Evolutionary conservation across 2,888 invertebrate genomes (phyloP).

Genomic region (Amphiduros pacificus): DNA sequence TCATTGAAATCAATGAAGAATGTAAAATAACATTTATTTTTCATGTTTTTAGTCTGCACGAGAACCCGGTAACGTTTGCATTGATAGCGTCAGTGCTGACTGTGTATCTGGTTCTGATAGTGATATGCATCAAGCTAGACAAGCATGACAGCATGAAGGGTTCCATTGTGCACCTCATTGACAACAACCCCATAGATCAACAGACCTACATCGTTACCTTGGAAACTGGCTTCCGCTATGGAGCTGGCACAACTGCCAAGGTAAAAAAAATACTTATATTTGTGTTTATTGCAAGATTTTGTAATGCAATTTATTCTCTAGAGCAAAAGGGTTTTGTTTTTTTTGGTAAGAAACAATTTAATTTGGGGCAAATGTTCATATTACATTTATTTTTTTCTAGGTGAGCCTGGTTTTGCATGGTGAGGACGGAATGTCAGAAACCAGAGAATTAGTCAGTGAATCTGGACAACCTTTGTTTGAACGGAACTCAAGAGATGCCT

Average conservation of each 20-base stretch:
- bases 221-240: conserved; percentile 54
- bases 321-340: too few species aligned
- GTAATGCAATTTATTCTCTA: too few species aligned
- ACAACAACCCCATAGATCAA: conserved; percentile 49
- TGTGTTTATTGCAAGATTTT: too few species aligned
- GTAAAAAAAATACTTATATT: too few species aligned
- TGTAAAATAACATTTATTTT: neutral
- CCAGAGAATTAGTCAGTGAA: conserved; percentile 54
- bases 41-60: conserved; percentile 36
- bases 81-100: conserved; percentile 38
- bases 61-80: conserved; percentile 44
- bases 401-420: conserved; percentile 60
- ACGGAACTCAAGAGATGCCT: conserved; percentile 56
- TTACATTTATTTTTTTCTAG: too few species aligned
- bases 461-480: conserved; percentile 47
- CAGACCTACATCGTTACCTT: conserved; percentile 56
- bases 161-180: conserved; percentile 43
- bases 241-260: conserved; percentile 58
- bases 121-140: conserved; percentile 43
- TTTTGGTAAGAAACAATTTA: too few species aligned
- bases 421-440: conserved; percentile 59
- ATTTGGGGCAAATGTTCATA: too few species aligned
- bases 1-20: too few species aligned
- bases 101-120: conserved; percentile 42
- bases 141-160: conserved; percentile 42